Evolutionary conservation across 2,113 vertebrate species (phyloP).

Genomic region (Oncorhynchus kisutch): DNA sequence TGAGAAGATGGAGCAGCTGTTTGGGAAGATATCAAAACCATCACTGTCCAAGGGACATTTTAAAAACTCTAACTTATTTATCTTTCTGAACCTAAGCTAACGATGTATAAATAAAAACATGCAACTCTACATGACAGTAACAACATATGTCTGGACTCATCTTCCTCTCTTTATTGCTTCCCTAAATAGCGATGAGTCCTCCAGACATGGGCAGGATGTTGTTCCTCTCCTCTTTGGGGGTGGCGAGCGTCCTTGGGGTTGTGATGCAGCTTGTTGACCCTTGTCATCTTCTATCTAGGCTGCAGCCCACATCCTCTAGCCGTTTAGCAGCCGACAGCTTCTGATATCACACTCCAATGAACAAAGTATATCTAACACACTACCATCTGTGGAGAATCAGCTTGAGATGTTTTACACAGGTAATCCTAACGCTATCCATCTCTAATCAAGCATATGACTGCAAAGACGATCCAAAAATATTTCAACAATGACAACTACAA

Average conservation of each 20-base stretch:
- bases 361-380: conserved; percentile 33
- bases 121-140: too few species aligned
- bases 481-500: not conserved
- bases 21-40: not conserved
- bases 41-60: not conserved
- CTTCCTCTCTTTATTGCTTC: not conserved
- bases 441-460: too few species aligned
- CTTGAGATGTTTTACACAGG: conserved; percentile 13
- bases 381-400: conserved; percentile 39
- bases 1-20: not conserved
- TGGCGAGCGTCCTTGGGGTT: not conserved
- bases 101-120: not conserved
- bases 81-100: too few species aligned
- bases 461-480: too few species aligned
- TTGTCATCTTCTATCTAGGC: not conserved
- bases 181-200: not conserved
- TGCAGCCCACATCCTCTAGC: not conserved
- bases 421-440: not conserved
- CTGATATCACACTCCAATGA: conserved; percentile 30
- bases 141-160: too few species aligned
- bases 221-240: not conserved
- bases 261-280: conserved; percentile 30
- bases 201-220: not conserved
- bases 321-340: conserved; percentile 13
- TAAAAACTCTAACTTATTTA: not conserved